Base-by-base conservation (phyloP, 2,113 vertebrate species). In the Hippolais icterina region DNA sequence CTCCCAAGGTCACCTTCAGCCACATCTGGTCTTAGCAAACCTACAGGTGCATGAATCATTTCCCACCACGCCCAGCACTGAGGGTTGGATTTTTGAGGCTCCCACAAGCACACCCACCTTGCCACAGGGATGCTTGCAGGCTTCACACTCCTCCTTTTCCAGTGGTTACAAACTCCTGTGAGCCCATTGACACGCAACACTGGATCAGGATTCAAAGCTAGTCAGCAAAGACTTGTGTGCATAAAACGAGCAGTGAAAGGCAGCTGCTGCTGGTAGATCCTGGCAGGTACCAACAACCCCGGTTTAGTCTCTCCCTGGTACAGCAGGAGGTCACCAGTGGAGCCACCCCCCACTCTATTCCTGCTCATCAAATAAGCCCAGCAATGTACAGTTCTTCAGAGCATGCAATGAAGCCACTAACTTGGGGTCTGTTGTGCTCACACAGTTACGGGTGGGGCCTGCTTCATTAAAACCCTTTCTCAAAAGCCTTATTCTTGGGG, bases 1-100 rank as follows among this genome's bases (percentile, higher is more conserved):
- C 33, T 91, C 24, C 37, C 37, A 86, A 88, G 63, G 82, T 83
- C 93, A 94, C 60, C 65, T 82, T 82, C 84, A 93, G 37, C 47
- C 53, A 35, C 44, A 75, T 41, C 16, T n/a, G 57, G 22, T 63
- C 71, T 44, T 19, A 61, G 35, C 78, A 91, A 74, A 79, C 57
- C 71, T 69, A 3, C 66, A 74, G 54, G 37, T 54, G 52, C 33
- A 23, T 86, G 86, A 92, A 74, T 94, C 84, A 87, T 12, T 63
- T 91, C 94, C 87, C 74, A 92, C 74, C 89, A 77, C 23, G 0
- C 87, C 84, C 90, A 90, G 84, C 66, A 88, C 9, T 2, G 46
- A 85, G 57, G 61, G 54, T 28, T 80, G 76, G 25, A 37, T 69
- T 57, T 57, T 42, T 35, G 39, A 72, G 57, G 39, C 66, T 82